Evolutionary conservation across 37 sponge, comb jelly and placozoan genomes (phyloP).

Genomic region (Haliclona indistincta): DNA sequence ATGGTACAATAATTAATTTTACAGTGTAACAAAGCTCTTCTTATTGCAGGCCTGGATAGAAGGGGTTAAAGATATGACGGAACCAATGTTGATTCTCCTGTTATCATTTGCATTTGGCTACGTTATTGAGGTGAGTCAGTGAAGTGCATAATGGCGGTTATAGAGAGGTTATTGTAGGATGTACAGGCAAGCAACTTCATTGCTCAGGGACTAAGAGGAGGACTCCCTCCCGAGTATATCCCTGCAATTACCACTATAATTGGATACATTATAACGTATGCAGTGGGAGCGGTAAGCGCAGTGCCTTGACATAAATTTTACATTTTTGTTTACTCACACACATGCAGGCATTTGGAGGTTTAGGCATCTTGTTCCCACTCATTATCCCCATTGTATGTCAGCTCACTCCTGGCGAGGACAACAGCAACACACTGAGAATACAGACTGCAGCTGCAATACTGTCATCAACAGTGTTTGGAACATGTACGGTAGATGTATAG

Average conservation of each 20-base stretch:
- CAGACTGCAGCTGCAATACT: slow-evolving; percentile 31
- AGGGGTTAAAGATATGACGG: slow-evolving; percentile 61
- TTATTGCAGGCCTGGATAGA: slow-evolving; percentile 58
- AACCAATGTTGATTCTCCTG: slow-evolving; percentile 47
- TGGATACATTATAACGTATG: slow-evolving; percentile 26
- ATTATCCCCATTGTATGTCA: slow-evolving; percentile 30
- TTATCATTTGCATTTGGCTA: slow-evolving; percentile 59
- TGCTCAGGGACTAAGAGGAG: slow-evolving; percentile 13
- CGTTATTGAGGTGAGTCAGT: slow-evolving; percentile 43
- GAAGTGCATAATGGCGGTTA: no score
- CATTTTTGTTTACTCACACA: slow-evolving; percentile 6
- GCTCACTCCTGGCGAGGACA: neutral
- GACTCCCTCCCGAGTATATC: slow-evolving; percentile 11
- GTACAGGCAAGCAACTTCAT: slow-evolving; percentile 14
- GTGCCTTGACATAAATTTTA: neutral
- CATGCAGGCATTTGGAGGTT: slow-evolving; percentile 37
- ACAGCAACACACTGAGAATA: no score
- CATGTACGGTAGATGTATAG: no score
- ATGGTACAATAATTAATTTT: no score
- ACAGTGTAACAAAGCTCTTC: no score
- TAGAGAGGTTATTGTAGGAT: no score
- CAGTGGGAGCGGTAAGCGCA: slow-evolving; percentile 30
- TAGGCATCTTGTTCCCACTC: slow-evolving; percentile 39
- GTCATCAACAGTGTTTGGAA: slow-evolving; percentile 24
- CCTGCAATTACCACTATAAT: slow-evolving; percentile 22